Evolutionary conservation across 2,113 vertebrate genomes (phyloP).

Genomic region (Micronycteris hirsuta): DNA sequence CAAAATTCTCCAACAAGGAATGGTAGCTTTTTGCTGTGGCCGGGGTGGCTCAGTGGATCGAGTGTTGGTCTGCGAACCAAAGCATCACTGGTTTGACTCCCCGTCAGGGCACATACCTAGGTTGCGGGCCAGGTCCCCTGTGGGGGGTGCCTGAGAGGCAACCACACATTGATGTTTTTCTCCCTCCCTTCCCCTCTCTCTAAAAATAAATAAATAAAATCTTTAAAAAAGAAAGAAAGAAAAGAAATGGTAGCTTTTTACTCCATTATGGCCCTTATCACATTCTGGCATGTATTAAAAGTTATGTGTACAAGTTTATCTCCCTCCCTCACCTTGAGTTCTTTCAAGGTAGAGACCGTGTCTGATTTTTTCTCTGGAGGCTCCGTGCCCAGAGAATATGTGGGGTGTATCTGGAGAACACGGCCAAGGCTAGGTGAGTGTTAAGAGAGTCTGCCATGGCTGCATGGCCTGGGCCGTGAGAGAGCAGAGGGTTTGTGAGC

Average conservation of each 20-base stretch:
- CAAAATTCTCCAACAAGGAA: not conserved
- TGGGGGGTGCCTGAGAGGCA: too few species aligned
- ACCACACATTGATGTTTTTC: too few species aligned
- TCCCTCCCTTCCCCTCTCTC: too few species aligned
- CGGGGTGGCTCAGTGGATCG: too few species aligned
- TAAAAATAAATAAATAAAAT: too few species aligned
- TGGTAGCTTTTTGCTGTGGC: not conserved
- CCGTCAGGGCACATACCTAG: too few species aligned
- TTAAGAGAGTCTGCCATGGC: not conserved
- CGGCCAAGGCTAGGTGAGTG: not conserved
- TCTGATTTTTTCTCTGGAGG: not conserved
- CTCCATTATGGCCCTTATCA: not conserved
- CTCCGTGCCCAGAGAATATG: not conserved
- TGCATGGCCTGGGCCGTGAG: fast-evolving
- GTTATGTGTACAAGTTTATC: not conserved
- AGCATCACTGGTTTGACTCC: too few species aligned
- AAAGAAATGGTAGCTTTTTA: not conserved
- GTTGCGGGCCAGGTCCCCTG: too few species aligned
- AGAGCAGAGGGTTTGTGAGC: not conserved
- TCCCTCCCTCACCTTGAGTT: not conserved
- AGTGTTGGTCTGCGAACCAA: too few species aligned
- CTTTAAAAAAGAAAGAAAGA: too few species aligned
- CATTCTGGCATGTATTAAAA: not conserved
- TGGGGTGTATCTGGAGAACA: not conserved
- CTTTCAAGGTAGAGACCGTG: not conserved